phyloP scores from a whole-genome alignment of 2,113 vertebrate genomes.

The Propithecus coquereli region DNA sequence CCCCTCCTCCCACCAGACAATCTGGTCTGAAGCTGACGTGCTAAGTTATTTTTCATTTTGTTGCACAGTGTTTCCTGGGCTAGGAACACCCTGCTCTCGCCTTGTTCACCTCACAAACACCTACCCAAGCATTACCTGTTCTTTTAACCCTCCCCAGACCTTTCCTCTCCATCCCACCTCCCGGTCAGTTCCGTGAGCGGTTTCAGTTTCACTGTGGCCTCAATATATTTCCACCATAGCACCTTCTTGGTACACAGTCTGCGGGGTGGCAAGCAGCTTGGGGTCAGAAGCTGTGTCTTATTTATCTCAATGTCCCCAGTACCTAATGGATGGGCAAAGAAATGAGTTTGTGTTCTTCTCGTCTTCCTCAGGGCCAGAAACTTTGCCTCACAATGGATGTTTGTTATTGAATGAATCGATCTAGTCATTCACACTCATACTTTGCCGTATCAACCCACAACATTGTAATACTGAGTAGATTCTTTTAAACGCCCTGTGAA shows the following conservation, averaged over 20 bases:
- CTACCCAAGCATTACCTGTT: background rate
- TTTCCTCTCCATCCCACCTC: fast-evolving
- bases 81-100: background rate
- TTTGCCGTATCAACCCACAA: background rate
- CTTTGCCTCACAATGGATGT: background rate
- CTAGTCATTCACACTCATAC: background rate
- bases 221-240: fast-evolving
- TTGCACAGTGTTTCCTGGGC: background rate
- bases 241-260: background rate
- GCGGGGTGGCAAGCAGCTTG: background rate
- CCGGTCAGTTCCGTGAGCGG: background rate
- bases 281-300: background rate
- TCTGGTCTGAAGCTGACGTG: background rate
- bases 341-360: background rate
- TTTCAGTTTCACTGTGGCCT: background rate
- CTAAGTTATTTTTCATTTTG: background rate
- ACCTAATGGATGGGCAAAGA: background rate
- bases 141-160: background rate
- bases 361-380: background rate
- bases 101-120: too few species aligned
- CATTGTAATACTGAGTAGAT: background rate
- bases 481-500: background rate
- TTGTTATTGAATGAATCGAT: background rate
- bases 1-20: background rate
- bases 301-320: background rate